Percentiles rank a stretch among this genome's conserved stretches.
Conservation (phyloP, 2,797 vertebrate species). For the Molossus alvarezi region DNA sequence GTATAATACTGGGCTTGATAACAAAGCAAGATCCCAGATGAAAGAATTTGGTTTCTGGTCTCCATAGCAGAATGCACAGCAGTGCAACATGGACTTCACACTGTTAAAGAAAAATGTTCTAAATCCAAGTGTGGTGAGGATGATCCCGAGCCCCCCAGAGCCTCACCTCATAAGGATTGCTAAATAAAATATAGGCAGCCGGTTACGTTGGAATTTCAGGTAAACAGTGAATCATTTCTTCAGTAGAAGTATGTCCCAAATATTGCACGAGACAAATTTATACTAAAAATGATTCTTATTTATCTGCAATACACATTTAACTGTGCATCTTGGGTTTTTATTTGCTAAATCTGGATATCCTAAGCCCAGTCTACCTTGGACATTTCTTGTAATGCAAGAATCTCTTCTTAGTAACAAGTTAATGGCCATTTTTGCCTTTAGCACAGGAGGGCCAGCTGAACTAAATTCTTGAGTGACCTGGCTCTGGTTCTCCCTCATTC, state of each 20-base stretch:
- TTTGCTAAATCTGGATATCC: background rate
- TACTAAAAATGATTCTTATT: slow-evolving; percentile 7
- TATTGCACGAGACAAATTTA: background rate
- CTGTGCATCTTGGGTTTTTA: slow-evolving; percentile 11
- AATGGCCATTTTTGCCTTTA: background rate
- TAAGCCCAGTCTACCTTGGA: background rate
- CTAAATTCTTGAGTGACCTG: background rate
- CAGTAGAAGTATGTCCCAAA: background rate
- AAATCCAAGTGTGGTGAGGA: background rate
- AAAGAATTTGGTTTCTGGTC: background rate
- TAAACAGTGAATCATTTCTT: background rate
- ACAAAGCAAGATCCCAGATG: background rate
- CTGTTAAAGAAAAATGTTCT: background rate
- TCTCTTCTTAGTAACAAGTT: slow-evolving; percentile 33
- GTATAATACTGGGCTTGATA: background rate
- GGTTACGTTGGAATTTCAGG: background rate
- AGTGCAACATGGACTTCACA: background rate
- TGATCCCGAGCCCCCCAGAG: background rate
- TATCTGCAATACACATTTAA: slow-evolving; percentile 44
- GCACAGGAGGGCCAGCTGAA: background rate
- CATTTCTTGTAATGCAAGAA: background rate
- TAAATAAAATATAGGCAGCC: background rate
- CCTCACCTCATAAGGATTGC: background rate
- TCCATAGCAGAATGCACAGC: background rate
- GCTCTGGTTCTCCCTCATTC: background rate